Evolutionary conservation across 2,888 invertebrate species (phyloP).

Genomic region (Patella depressa): DNA sequence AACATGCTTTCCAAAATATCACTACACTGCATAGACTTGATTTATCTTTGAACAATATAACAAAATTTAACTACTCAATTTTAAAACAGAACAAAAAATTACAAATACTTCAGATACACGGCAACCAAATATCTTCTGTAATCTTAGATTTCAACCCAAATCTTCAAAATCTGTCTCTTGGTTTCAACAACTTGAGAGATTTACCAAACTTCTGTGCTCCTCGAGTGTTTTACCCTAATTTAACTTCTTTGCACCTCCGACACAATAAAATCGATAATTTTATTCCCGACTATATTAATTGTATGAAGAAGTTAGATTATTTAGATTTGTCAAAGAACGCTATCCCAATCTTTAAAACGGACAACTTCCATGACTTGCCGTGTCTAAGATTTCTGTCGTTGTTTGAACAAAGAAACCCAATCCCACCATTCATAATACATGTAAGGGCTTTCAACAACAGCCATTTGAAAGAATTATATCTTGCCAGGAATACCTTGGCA

Average conservation of each 20-base stretch:
- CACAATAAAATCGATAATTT: background rate
- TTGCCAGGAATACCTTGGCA: background rate
- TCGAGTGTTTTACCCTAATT: background rate
- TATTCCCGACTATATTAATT: background rate
- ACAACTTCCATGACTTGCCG: too few relatives aligned
- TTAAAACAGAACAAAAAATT: background rate
- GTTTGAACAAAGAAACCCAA: background rate
- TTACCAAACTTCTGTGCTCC: background rate
- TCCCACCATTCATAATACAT: background rate
- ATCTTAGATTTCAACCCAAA: background rate
- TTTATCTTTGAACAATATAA: background rate
- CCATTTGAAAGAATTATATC: background rate
- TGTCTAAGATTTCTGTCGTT: too few relatives aligned
- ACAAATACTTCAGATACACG: background rate
- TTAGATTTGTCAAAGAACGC: background rate
- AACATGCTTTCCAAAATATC: too few relatives aligned
- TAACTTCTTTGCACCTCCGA: background rate
- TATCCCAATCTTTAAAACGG: background rate
- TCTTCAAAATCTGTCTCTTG: background rate
- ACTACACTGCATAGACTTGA: too few relatives aligned
- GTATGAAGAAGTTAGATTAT: background rate
- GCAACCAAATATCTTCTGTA: background rate
- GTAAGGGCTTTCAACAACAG: background rate
- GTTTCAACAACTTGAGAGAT: background rate
- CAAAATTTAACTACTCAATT: background rate